Evolutionary conservation across 2,888 invertebrate species (phyloP), one percentile per base, ranked within the genome.

Genomic region (Seira ritae): DNA sequence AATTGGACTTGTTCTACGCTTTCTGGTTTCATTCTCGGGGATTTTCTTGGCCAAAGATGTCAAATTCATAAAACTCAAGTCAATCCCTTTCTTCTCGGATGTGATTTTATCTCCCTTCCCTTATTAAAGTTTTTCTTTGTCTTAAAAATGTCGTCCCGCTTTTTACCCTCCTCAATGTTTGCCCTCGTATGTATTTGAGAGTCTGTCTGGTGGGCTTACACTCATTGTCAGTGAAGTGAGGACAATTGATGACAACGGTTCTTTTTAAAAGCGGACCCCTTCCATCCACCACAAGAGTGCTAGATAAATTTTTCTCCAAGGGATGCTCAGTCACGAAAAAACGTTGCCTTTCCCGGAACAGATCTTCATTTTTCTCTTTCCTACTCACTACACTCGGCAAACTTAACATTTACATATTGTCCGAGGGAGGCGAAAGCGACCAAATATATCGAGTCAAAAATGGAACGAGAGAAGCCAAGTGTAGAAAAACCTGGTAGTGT

Each of bases 241-340:
- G 55, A 55, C 55, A 55, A 55, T 55, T 55, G 55, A 55, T 55
- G 55, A 55, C 55, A 55, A 55, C 55, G 1, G 55, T 55, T 3
- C n/a, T 55, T 55, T 31, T 31, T 4, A 31, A 31, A 31, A 31
- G 8, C 2, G 8, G 31, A 31, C 8, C 8, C 31, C 3, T 31
- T 31, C 31, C 3, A 8, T 8, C 31, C 8, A 31, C 31, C 31
- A 31, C 31, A 31, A 2, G 31, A n/a, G n/a, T n/a, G n/a, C n/a
- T n/a, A n/a, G n/a, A n/a, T n/a, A n/a, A n/a, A n/a, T n/a, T 12
- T 42, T 42, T 42, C 42, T 8, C 42, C 12, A 42, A 42, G 42
- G 42, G 12, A 6, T 42, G 6, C 12, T 55, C 6, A n/a, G 6
- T 55, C n/a, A 55, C 12, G 55, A 17, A 55, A 55, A 55, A 55